Conservation (phyloP, 2,797 vertebrate species). For the Myotis daubentonii region DNA sequence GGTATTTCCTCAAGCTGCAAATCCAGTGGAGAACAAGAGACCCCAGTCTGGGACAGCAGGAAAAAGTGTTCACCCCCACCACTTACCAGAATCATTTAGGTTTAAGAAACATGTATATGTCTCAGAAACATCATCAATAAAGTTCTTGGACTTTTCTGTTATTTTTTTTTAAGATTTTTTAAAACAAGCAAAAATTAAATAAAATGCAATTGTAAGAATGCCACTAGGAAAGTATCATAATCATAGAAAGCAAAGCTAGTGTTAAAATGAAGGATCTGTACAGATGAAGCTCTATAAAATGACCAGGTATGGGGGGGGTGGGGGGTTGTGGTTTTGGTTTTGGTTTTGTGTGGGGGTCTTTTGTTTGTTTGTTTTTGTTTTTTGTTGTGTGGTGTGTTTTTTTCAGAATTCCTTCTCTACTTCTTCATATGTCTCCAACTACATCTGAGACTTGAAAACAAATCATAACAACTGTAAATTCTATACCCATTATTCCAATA, state of each 20-base stretch:
- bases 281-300: background rate
- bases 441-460: background rate
- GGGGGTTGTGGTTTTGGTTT: too few species aligned
- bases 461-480: background rate
- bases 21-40: background rate
- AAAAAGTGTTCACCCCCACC: background rate
- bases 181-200: background rate
- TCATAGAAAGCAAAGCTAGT: background rate
- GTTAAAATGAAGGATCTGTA: background rate
- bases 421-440: background rate
- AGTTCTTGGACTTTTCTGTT: background rate
- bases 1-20: background rate
- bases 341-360: too few species aligned
- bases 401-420: background rate
- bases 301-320: background rate
- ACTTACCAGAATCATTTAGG: background rate
- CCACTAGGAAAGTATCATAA: background rate
- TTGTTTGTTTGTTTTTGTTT: background rate
- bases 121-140: conserved; percentile 4
- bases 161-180: background rate
- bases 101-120: background rate
- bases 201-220: conserved; percentile 6
- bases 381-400: background rate
- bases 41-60: background rate
- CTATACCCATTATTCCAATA: background rate